phyloP scores from a whole-genome alignment of 2,113 vertebrate genomes.

The Marmota monax region DNA sequence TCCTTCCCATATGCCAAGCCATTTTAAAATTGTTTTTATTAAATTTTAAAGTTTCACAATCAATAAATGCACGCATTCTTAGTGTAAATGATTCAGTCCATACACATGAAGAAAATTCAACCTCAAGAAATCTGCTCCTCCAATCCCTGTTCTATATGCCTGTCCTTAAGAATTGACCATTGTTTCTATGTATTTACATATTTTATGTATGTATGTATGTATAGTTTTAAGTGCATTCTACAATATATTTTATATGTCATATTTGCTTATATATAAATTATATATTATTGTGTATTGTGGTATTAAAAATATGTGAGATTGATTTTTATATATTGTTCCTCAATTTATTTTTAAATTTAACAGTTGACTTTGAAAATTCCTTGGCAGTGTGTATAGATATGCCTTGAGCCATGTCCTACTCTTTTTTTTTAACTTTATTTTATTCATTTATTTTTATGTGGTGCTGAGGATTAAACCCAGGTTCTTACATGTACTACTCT shows the following conservation, averaged over 20 bases:
- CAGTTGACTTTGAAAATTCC: conserved; percentile 1
- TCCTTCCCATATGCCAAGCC: not conserved
- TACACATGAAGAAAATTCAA: not conserved
- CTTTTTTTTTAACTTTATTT: no score
- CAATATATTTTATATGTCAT: not conserved
- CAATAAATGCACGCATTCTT: not conserved
- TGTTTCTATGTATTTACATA: not conserved
- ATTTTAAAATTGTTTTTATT: not conserved
- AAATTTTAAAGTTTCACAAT: not conserved
- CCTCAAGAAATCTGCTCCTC: not conserved
- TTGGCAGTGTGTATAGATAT: not conserved
- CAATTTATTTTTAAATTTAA: not conserved
- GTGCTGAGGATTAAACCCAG: no score
- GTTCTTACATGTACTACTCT: no score
- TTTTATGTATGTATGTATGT: no score
- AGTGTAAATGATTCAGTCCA: not conserved
- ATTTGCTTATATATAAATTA: not conserved
- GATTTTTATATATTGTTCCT: conserved; percentile 9
- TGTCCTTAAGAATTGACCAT: not conserved
- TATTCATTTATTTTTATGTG: no score
- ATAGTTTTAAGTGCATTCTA: not conserved
- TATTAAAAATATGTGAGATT: not conserved
- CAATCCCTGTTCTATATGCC: not conserved
- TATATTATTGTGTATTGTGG: not conserved
- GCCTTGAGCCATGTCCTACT: not conserved